Evolutionary conservation across 2,888 invertebrate genomes (phyloP).

Genomic region (Rhagium mordax): DNA sequence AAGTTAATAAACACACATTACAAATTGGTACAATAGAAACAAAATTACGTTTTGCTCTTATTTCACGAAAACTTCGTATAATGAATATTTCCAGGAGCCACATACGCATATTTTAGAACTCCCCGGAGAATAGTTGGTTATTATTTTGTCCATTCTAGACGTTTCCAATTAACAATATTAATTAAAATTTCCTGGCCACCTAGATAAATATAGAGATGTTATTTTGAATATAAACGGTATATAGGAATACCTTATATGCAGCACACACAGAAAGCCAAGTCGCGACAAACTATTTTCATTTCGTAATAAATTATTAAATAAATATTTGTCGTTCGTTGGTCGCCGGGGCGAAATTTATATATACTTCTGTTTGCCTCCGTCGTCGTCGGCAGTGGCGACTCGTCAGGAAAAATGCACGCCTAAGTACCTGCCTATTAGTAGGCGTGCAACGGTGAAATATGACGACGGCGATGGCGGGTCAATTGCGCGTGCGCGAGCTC

Average conservation of each 20-base stretch:
- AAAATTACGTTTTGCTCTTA: conserved; percentile 45
- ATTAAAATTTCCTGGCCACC: conserved; percentile 66
- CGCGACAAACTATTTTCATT: conserved; percentile 60
- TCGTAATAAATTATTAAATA: conserved; percentile 59
- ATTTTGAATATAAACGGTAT: conserved; percentile 47
- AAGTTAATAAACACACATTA: conserved; percentile 51
- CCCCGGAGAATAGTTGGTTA: conserved; percentile 58
- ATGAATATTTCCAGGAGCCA: conserved; percentile 52
- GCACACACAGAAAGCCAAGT: conserved; percentile 9
- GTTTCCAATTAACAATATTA: conserved; percentile 67
- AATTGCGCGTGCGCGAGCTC: background rate
- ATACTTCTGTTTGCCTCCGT: conserved; percentile 14
- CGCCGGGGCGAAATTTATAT: conserved; percentile 15
- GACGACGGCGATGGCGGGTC: background rate
- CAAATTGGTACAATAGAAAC: conserved; percentile 52
- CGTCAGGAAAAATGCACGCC: background rate
- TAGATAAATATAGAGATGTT: conserved; percentile 64
- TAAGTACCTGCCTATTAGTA: background rate
- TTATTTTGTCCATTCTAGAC: conserved; percentile 64
- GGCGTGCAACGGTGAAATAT: background rate
- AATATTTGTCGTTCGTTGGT: conserved; percentile 55
- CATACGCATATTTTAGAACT: conserved; percentile 57
- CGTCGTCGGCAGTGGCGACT: background rate
- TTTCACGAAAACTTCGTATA: conserved; percentile 44
- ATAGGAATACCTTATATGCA: conserved; percentile 26